Conservation (phyloP, 1,140 invertebrate genomes). For the Scaptomyza montana region DNA sequence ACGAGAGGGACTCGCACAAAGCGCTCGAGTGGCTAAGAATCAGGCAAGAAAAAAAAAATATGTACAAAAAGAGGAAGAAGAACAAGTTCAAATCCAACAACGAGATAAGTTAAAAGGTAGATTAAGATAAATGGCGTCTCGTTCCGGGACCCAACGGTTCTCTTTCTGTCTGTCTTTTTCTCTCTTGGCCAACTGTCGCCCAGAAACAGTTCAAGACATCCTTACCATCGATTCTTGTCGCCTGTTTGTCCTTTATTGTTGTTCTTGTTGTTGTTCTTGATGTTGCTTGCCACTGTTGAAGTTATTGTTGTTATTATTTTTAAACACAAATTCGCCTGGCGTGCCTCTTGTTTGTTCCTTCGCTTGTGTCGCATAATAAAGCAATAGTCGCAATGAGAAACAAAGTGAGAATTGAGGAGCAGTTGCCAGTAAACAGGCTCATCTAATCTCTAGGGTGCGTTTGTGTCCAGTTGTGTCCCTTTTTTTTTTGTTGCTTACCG, state of each 20-base stretch:
- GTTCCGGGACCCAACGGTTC: constrained; percentile 39
- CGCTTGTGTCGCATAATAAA: constrained; percentile 80
- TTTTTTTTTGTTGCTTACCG: constrained; percentile 45
- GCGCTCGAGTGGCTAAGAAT: constrained; percentile 30
- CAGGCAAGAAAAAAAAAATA: constrained; percentile 37
- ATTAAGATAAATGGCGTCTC: constrained; percentile 79
- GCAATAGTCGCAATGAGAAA: constrained; percentile 43
- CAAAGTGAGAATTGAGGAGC: constrained; percentile 15
- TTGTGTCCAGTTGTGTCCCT: constrained; percentile 76
- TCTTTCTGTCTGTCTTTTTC: constrained; percentile 46
- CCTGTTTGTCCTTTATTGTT: constrained; percentile 11
- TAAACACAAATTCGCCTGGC: constrained; percentile 73
- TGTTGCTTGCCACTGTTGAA: constrained; percentile 10
- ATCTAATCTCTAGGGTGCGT: constrained; percentile 62
- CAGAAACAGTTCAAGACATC: constrained; percentile 9
- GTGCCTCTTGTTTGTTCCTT: constrained; percentile 71
- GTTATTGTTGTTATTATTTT: constrained; percentile 61
- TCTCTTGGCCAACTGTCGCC: constrained; percentile 23
- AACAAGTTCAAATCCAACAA: constrained; percentile 68
- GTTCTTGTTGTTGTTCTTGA: constrained; percentile 4
- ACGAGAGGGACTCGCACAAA: constrained; percentile 5
- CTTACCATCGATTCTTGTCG: constrained; percentile 6
- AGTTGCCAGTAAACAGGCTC: constrained; percentile 1
- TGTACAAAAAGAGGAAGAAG: neutral
- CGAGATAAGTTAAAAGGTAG: constrained; percentile 82